Conservation (phyloP, 1,140 invertebrate species). For the Macrobrachium rosenbergii region DNA sequence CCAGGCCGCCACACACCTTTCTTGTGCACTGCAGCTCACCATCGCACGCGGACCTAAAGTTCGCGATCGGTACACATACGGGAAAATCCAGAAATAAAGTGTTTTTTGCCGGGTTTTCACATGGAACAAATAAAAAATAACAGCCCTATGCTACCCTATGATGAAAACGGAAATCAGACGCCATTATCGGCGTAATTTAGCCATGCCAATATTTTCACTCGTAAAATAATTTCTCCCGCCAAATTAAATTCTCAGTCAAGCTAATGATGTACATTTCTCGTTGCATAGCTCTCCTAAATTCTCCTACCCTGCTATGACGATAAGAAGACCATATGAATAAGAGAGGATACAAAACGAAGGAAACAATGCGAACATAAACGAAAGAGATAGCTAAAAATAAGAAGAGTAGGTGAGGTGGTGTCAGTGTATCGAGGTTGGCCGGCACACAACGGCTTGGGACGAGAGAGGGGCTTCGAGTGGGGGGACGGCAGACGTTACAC, state of each 20-base stretch:
- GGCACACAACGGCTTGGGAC: constrained; percentile 57
- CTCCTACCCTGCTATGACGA: constrained; percentile 1
- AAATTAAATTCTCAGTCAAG: constrained; percentile 65
- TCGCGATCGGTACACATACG: constrained; percentile 45
- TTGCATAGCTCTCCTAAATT: constrained; percentile 57
- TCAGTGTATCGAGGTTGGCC: constrained; percentile 54
- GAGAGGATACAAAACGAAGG: neutral
- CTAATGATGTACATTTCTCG: constrained; percentile 64
- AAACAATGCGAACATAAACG: constrained; percentile 22
- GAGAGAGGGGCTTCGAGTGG: constrained; percentile 62
- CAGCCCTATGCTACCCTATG: neutral
- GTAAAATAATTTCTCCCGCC: constrained; percentile 65
- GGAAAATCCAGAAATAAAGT: neutral
- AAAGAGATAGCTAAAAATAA: constrained; percentile 10
- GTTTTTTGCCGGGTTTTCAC: no score
- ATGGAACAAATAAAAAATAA: no score
- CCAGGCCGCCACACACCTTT: constrained; percentile 64
- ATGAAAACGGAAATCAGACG: neutral
- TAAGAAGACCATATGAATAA: neutral
- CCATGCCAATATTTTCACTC: constrained; percentile 52
- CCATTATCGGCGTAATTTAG: neutral
- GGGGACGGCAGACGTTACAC: constrained; percentile 64
- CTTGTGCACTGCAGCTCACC: constrained; percentile 63
- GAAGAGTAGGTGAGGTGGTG: constrained; percentile 34
- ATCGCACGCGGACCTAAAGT: constrained; percentile 57